Percentiles rank a stretch among this genome's conserved stretches.
phyloP scores from a whole-genome alignment of 2,113 vertebrate genomes.

The Chaetops frenatus region DNA sequence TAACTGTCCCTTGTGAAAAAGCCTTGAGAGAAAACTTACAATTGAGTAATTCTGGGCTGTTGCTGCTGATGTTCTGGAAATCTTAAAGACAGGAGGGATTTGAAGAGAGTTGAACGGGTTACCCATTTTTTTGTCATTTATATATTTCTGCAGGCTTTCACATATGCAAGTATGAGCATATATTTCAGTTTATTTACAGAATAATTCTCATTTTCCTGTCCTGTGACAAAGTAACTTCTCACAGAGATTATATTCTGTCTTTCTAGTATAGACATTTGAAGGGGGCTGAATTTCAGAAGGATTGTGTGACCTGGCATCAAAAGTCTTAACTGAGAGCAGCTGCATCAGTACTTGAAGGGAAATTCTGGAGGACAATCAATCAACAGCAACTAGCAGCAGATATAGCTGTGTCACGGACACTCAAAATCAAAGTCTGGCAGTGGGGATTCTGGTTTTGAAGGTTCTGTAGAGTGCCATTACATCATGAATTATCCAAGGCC shows the following conservation, averaged over 20 bases:
- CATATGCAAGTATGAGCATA: background rate
- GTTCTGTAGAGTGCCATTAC: background rate
- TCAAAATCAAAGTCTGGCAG: background rate
- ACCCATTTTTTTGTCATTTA: background rate
- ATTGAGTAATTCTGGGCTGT: background rate
- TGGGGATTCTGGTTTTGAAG: background rate
- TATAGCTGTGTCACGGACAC: background rate
- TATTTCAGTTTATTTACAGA: background rate
- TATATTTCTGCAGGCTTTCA: background rate
- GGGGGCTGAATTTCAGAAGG: background rate
- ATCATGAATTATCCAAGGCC: background rate
- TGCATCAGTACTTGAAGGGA: background rate
- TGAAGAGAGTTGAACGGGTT: background rate
- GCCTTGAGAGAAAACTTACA: background rate
- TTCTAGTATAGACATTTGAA: background rate
- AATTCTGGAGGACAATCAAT: background rate
- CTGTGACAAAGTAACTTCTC: background rate
- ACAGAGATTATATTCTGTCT: background rate
- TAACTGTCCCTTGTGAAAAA: background rate
- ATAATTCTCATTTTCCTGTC: background rate
- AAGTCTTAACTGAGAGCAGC: background rate
- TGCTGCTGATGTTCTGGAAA: background rate
- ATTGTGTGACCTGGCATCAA: background rate
- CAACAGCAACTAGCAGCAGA: background rate
- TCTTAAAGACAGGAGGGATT: background rate